Base-by-base conservation (phyloP, 2,113 vertebrate species). In the Sorex araneus region DNA sequence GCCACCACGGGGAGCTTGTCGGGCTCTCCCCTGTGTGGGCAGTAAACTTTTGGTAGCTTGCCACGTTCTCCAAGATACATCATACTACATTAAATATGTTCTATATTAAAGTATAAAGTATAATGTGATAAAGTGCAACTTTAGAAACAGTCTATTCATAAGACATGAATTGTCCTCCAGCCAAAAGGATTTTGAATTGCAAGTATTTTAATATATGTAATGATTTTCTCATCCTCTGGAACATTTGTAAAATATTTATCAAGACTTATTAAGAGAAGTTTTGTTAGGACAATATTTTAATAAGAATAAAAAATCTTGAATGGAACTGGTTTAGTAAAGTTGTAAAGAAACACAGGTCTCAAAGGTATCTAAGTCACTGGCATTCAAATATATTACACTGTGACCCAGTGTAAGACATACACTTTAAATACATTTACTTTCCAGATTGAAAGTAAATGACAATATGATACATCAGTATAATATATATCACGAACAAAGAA, bases 241-340 rank as follows among this genome's bases (percentile, higher is more conserved):
- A 89, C 36, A 66, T 83, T 87, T 69, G 18, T 74, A 93, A 91
- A 84, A 70, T 12, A 76, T 10, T 30, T 60, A 23, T 60, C 18
- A 60, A 60, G 84, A 47, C 27, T 76, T 79, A 83, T 66, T 88
- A 64, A 79, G 67, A 85, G 66, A 67, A 70, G 28, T 12, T 86
- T 67, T 67, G 25, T 67, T 12, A 69, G 69, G 88, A n/a, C n/a
- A 85, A 84, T 66, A 54, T 54, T 80, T 74, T 89, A 74, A n/a
- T 63, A 94, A 87, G 34, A 43, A 87, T 8, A 25, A 84, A 66
- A 93, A 60, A 28, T 70, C 34, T 91, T 91, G 47, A 50, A 50
- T 50, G 9, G 47, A 50, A 50, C 47, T 50, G 43, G 16, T 23
- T 84, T 81, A 30, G 18, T 28, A 15, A 75, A 83, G 36, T 50